phyloP scores from a whole-genome alignment of 2,113 vertebrate genomes.

The western clawed frog (Xenopus tropicalis) region UCB_Xtro_10.0 CM004446.2:92781501-92782000 shows the following conservation, averaged over 20 bases:
- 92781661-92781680: too few species aligned
- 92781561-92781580: background rate
- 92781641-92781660: too few species aligned
- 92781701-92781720: too few species aligned
- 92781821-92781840: too few species aligned
- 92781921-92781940: background rate
- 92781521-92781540: slow-evolving; percentile 1
- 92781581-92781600: background rate
- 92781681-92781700: too few species aligned
- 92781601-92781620: background rate
- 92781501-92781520: background rate
- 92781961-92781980: background rate
- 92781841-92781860: too few species aligned
- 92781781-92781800: too few species aligned
- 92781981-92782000: background rate
- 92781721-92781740: too few species aligned
- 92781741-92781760: too few species aligned
- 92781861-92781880: too few species aligned
- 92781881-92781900: background rate
- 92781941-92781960: background rate
- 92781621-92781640: background rate
- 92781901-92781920: background rate
- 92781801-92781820: too few species aligned
- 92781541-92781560: background rate
- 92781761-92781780: too few species aligned